Base-by-base conservation (phyloP, 2,888 invertebrate species). In the Zaprionus lineosus region DNA sequence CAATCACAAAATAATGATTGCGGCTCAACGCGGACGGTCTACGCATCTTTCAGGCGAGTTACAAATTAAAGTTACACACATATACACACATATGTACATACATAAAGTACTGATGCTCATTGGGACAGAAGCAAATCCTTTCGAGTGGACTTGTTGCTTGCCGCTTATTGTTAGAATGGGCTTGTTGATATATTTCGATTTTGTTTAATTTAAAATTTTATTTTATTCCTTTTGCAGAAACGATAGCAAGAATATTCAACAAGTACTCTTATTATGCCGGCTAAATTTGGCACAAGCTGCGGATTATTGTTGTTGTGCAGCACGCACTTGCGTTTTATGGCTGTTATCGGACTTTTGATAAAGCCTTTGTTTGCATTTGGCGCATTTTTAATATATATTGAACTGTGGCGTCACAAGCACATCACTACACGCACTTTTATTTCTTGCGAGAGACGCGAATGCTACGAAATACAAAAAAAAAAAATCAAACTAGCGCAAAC, bases 1-100 rank as follows among this genome's bases (percentile, higher is more conserved):
- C 90, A 70, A 89, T 84, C 51, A 89, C 77, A 73, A 90, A 89
- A 65, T 89, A 89, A 71, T 89, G 88, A 77, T 89, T 89, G 51
- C 89, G 88, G 85, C 81, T 90, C 34, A 88, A 75, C 33, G 83
- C 73, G 40, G 87, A 84, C 48, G 73, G 70, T 78, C 87, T 87
- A 81, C 88, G 89, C 89, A 89, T 89, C 60, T 76, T 82, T 62
- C 46, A 63, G 56, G 61, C 63, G 47, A 44, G 29, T 50, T 50
- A 44, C 62, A 62, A 50, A 40, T 50, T 39, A 44, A 44, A 55
- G 34, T 48, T 18, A 48, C 44, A 48, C 43, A 46, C 40, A 44
- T 40, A 31, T 19, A 48, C 56, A 28, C 24, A 40, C 33, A 26
- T 37, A 41, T 33, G 36, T 19, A 18, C 46, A 64, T 44, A 47